These are phyloP conservation scores for Squalus acanthias DNA, from an alignment of 2,797 vertebrate genomes.

Conservation along the genomic window DNA sequence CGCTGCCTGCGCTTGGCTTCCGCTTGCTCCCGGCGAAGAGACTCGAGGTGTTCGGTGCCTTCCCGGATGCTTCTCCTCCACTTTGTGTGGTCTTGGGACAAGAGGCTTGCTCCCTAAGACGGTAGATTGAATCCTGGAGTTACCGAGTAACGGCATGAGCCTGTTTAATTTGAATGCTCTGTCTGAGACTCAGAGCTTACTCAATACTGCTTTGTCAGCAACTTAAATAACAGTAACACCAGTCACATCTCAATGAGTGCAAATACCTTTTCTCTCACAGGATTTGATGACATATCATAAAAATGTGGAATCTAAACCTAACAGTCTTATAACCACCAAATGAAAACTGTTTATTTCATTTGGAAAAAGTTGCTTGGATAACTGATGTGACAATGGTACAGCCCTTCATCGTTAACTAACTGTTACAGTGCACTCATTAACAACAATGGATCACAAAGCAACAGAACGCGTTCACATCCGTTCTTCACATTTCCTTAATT, in stretches of 20 bases:
- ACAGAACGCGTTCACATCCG: neutral
- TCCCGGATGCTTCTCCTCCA: too few species aligned
- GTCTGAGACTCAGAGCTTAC: neutral
- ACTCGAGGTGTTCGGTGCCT: too few species aligned
- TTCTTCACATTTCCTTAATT: conserved; percentile 33
- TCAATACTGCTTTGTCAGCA: neutral
- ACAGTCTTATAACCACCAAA: neutral
- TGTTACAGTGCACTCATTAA: conserved; percentile 20
- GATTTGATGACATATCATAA: neutral
- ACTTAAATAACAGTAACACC: neutral
- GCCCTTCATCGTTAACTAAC: neutral
- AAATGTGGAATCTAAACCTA: conserved; percentile 16
- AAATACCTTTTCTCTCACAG: neutral
- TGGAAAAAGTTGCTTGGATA: neutral
- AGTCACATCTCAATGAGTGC: neutral
- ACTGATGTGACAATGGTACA: conserved; percentile 4
- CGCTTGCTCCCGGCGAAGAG: too few species aligned
- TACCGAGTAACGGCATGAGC: neutral
- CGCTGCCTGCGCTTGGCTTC: too few species aligned
- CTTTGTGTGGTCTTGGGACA: too few species aligned
- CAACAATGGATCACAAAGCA: conserved; percentile 30
- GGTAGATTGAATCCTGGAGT: neutral
- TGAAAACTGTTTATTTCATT: neutral
- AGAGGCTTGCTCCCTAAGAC: neutral
- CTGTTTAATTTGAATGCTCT: neutral